Base-by-base conservation (phyloP, 2,888 invertebrate genomes). In the Aromia moschata region DNA sequence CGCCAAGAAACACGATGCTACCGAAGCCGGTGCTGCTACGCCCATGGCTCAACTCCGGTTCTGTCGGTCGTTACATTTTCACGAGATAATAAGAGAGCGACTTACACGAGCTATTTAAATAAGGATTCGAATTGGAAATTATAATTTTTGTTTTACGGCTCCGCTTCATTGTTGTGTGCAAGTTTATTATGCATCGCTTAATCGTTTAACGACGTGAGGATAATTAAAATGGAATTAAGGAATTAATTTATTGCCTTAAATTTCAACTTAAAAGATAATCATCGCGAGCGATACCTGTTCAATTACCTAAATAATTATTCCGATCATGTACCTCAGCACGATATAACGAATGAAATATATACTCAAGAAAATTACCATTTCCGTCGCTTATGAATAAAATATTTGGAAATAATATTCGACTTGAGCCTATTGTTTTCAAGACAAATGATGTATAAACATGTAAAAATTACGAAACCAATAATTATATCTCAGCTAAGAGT, bases 131-230 rank as follows among this genome's bases (percentile, higher is more conserved):
- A 66, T 66, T 66, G 64, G 63, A 64, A 66, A 60, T 60, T 66
- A 62, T 54, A 66, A 66, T 53, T 66, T 64, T 64, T 62, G 62
- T 58, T 60, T 63, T 60, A 63, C 60, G 52, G 54, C 60, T 55
- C 57, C 54, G 51, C 57, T 56, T 60, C 57, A 60, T 37, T 37
- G 49, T 41, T 52, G 31, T 52, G 16, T 31, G 31, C 49, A 38
- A 31, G 52, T 52, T 52, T 41, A 41, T 52, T 51, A 15, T 30
- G 38, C 37, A 45, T 45, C 31, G 31, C 31, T 45, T 45, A 49
- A 37, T 51, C 40, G 20, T 51, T 36, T 25, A 51, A 30, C 38
- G n/a, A 20, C 37, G 4, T n/a, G 52, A 41, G 33, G 31, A 40
- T 25, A 37, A 49, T 49, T 37, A 49, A 49, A 49, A 3, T 37